These are phyloP conservation scores for Pteromalus puparum DNA, from an alignment of 1,140 invertebrate species.

Conservation along the genomic window DNA sequence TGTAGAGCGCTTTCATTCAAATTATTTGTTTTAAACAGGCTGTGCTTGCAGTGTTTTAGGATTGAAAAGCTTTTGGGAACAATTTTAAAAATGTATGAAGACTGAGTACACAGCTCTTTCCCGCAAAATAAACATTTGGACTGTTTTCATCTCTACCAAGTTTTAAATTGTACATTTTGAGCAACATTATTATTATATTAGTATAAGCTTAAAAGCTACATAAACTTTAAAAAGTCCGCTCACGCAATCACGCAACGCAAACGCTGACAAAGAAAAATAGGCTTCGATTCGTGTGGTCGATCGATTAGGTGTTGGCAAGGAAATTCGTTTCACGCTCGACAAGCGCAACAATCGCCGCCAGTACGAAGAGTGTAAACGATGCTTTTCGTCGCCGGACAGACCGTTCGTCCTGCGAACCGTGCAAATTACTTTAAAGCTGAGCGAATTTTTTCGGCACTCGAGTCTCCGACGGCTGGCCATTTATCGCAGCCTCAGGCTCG, in stretches of 20 bases:
- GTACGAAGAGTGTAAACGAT: constrained; percentile 31
- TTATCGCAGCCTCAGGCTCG: constrained; percentile 6
- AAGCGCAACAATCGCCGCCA: not conserved
- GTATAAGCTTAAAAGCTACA: too few species aligned
- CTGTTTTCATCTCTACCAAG: too few species aligned
- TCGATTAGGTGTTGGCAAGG: constrained; percentile 6
- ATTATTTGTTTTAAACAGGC: too few species aligned
- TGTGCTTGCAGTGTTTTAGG: too few species aligned
- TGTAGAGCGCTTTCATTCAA: too few species aligned
- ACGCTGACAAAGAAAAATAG: not conserved
- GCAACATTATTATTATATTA: too few species aligned
- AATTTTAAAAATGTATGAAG: too few species aligned
- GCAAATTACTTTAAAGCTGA: constrained; percentile 41
- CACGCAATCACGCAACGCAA: not conserved
- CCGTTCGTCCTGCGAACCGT: constrained; percentile 9
- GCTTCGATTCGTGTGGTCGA: not conserved
- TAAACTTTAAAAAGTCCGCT: too few species aligned
- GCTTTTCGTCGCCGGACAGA: constrained; percentile 7
- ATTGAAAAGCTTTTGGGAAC: too few species aligned
- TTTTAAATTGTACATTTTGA: too few species aligned
- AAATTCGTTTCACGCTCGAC: constrained; percentile 33
- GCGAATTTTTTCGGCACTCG: constrained; percentile 33
- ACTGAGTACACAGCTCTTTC: too few species aligned
- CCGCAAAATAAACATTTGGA: too few species aligned
- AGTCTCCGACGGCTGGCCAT: constrained; percentile 19